Percentiles rank a stretch among this genome's conserved stretches.
These are phyloP conservation scores for Periophthalmodon schlosseri DNA, from an alignment of 2,113 vertebrate species.

Conservation along the genomic window DNA sequence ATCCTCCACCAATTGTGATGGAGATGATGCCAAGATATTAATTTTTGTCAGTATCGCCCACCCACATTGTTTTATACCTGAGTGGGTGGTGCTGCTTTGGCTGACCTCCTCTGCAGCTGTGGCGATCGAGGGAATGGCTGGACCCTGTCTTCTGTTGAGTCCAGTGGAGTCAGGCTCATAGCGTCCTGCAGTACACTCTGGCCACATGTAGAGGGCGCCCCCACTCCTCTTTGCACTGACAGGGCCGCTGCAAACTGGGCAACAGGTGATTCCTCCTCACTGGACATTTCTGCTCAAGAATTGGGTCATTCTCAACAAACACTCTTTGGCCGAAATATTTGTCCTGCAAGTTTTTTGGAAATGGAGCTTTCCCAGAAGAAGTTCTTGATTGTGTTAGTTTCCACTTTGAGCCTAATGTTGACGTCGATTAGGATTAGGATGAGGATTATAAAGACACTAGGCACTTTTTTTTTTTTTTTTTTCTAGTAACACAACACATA, in stretches of 20 bases:
- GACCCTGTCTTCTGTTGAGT: constrained; percentile 11
- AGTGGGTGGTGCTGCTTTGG: constrained; percentile 25
- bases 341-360: constrained; percentile 13
- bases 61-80: constrained; percentile 37
- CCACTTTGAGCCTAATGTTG: too few relatives aligned
- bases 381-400: too few relatives aligned
- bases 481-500: too few relatives aligned
- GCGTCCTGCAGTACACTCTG: constrained; percentile 22
- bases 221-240: background rate
- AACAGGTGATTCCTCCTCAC: background rate
- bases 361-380: background rate
- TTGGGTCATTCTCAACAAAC: background rate
- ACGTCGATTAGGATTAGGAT: too few relatives aligned
- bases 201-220: constrained; percentile 23
- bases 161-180: constrained; percentile 30
- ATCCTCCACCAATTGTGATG: too few relatives aligned
- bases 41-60: too few relatives aligned
- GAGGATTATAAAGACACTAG: too few relatives aligned
- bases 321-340: background rate
- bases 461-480: too few relatives aligned
- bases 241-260: background rate
- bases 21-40: too few relatives aligned
- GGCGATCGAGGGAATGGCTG: constrained; percentile 75
- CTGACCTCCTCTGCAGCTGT: constrained; percentile 54
- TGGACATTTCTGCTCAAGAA: constrained; percentile 59